A percentile compares a stretch with the other conserved stretches of the same genome.
phyloP scores from a whole-genome alignment of 2,113 vertebrate species.

The Naja naja region DNA sequence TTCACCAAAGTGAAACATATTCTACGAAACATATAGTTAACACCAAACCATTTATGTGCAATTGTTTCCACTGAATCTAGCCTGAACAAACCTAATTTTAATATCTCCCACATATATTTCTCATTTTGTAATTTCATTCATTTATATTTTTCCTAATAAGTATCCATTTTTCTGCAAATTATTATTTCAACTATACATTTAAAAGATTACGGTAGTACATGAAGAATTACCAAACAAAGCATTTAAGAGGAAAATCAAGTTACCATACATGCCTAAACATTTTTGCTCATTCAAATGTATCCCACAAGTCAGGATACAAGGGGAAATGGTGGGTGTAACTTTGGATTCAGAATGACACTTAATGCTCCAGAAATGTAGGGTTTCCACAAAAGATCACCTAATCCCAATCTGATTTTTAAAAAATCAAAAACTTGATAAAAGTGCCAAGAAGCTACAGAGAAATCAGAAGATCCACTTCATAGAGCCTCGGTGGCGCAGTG shows the following conservation, averaged over 20 bases:
- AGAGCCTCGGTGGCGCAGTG: too few relatives aligned
- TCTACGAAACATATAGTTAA: background rate
- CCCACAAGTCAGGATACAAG: background rate
- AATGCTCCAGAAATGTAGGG: background rate
- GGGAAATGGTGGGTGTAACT: background rate
- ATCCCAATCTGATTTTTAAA: background rate
- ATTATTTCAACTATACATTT: background rate
- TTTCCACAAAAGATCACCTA: slow-evolving; percentile 3
- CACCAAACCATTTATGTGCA: background rate
- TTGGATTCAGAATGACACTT: background rate
- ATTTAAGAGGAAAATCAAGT: background rate
- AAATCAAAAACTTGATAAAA: background rate
- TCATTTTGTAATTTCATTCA: background rate
- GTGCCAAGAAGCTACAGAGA: background rate
- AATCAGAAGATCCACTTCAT: slow-evolving; percentile 3
- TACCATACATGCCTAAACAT: background rate
- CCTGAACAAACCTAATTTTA: background rate
- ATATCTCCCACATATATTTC: background rate
- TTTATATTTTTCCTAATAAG: background rate
- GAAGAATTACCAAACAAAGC: background rate
- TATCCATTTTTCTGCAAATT: background rate
- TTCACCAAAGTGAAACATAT: background rate
- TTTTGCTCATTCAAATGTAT: background rate
- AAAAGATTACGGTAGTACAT: background rate
- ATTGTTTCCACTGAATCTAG: background rate